Percentiles rank a stretch among this genome's conserved stretches.
These are phyloP conservation scores for Tanytarsus gracilentus DNA, from an alignment of 2,888 invertebrate genomes.

Conservation along the genomic window DNA sequence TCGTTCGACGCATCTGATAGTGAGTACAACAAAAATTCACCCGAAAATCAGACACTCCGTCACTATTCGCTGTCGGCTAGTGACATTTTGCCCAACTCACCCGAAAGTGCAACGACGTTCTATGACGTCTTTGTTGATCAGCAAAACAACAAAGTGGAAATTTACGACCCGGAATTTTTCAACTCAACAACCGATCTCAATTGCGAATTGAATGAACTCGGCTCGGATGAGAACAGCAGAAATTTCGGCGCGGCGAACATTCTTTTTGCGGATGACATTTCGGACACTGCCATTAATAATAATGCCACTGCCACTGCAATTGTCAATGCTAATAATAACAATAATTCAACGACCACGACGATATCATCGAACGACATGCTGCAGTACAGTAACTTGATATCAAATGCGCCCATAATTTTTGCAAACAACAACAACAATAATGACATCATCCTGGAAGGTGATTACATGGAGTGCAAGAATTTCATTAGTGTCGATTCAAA, in stretches of 20 bases:
- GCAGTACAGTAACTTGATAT: constrained; percentile 4
- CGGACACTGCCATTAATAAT: constrained; percentile 1
- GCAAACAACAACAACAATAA: constrained; percentile 4
- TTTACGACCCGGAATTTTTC: constrained; percentile 21
- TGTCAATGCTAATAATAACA: not conserved
- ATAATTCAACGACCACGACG: not conserved
- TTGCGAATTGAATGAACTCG: constrained; percentile 22
- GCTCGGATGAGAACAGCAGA: constrained; percentile 28
- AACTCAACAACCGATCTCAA: constrained; percentile 20
- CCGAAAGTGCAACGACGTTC: constrained; percentile 69
- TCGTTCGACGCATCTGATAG: constrained; percentile 23
- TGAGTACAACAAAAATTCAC: constrained; percentile 2
- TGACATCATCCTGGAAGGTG: not conserved
- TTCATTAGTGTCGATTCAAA: constrained; percentile 22
- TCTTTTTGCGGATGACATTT: constrained; percentile 2
- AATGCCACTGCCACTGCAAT: not conserved
- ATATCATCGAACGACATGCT: not conserved
- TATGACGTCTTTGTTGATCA: constrained; percentile 50
- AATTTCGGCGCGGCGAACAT: constrained; percentile 24
- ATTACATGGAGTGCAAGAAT: constrained; percentile 11
- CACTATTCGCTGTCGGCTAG: constrained; percentile 28
- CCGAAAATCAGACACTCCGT: constrained; percentile 17
- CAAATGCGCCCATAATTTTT: constrained; percentile 19
- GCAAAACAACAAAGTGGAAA: constrained; percentile 42
- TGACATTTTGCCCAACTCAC: constrained; percentile 58